Percentiles rank a stretch among this genome's conserved stretches.
Evolutionary conservation across 2,113 vertebrate species (phyloP).

Genomic region (Odocoileus virginianus): DNA sequence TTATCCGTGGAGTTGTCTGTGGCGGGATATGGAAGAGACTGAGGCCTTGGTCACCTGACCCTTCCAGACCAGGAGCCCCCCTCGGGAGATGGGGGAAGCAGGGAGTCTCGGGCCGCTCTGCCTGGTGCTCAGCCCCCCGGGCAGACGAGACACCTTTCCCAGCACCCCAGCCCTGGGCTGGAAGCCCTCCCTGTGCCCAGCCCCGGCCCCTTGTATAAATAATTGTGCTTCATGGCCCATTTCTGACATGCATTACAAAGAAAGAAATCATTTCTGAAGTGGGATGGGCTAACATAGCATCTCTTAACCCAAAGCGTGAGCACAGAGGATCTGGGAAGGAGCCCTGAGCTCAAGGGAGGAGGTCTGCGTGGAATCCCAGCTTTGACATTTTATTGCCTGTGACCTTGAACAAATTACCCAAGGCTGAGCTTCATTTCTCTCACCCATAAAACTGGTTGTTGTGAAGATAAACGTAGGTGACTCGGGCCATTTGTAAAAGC

Average conservation of each 20-base stretch:
- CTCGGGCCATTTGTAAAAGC: background rate
- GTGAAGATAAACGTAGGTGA: background rate
- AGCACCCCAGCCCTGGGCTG: background rate
- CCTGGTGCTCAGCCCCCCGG: background rate
- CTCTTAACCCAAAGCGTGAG: background rate
- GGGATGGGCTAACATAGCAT: background rate
- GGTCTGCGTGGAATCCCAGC: background rate
- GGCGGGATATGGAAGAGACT: background rate
- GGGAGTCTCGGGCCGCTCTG: fast-evolving
- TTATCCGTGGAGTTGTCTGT: background rate
- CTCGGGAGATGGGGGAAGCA: background rate
- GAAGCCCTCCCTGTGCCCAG: background rate
- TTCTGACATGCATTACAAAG: background rate
- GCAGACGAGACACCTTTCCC: background rate
- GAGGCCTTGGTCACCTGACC: background rate
- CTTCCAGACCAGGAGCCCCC: background rate
- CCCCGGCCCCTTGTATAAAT: background rate
- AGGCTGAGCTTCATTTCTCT: background rate
- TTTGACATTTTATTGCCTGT: background rate
- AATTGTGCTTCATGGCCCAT: background rate
- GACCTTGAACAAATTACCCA: background rate
- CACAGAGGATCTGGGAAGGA: background rate
- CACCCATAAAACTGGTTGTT: background rate
- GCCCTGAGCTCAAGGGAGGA: background rate
- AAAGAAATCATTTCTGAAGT: background rate